Conservation (phyloP, 2,888 invertebrate species). For the Aporophyla nigra region DNA sequence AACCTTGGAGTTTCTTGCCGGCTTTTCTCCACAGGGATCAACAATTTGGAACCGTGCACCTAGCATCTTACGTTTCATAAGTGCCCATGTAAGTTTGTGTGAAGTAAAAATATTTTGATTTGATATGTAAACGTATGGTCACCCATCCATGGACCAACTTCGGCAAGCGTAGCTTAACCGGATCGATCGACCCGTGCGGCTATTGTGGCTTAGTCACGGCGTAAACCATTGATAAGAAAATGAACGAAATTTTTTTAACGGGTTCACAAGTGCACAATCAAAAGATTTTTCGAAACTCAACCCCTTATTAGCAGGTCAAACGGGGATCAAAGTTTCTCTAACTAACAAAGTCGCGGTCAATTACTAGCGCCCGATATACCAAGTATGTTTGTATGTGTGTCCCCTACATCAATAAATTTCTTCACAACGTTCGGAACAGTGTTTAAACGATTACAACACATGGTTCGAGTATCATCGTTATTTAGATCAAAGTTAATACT, state of each 20-base stretch:
- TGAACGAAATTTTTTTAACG: neutral
- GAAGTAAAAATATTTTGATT: too few species aligned
- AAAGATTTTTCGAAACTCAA: neutral
- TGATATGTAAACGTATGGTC: too few species aligned
- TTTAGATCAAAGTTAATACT: constrained; percentile 57
- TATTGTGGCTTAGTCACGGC: too few species aligned
- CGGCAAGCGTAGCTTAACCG: too few species aligned
- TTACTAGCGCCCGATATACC: neutral
- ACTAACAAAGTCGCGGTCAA: neutral
- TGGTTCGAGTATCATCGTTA: constrained; percentile 56
- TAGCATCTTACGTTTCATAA: too few species aligned
- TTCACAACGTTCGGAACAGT: constrained; percentile 44
- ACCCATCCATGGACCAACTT: too few species aligned
- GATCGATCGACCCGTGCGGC: too few species aligned
- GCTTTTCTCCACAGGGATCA: too few species aligned
- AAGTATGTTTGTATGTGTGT: constrained; percentile 8
- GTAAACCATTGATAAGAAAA: neutral
- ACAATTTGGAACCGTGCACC: too few species aligned
- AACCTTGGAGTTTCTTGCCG: too few species aligned
- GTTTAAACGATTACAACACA: constrained; percentile 60
- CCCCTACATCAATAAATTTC: constrained; percentile 51
- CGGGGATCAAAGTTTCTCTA: neutral
- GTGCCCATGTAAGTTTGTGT: too few species aligned
- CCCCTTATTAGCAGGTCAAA: neutral
- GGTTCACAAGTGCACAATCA: too few species aligned